Percentiles rank a stretch among this genome's conserved stretches.
phyloP scores from a whole-genome alignment of 2,888 invertebrate genomes.

The Xanthia icteritia region DNA sequence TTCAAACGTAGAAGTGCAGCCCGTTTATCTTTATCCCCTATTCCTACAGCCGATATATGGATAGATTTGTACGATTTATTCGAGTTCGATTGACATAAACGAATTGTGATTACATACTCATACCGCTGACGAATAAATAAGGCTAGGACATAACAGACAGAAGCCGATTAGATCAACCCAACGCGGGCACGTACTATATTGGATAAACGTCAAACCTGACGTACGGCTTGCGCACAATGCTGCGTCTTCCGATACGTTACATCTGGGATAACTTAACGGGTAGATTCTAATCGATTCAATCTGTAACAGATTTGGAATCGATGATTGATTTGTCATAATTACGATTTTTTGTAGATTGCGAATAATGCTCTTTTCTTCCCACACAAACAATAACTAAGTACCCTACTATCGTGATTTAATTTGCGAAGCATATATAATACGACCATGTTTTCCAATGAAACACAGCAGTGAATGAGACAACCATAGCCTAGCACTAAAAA shows the following conservation, averaged over 20 bases:
- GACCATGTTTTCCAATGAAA: background rate
- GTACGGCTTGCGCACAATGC: slow-evolving; percentile 78
- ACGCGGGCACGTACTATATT: slow-evolving; percentile 86
- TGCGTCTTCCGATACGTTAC: slow-evolving; percentile 70
- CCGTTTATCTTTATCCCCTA: slow-evolving; percentile 27
- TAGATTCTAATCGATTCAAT: slow-evolving; percentile 47
- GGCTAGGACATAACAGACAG: slow-evolving; percentile 68
- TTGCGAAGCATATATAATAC: background rate
- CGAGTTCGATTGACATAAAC: slow-evolving; percentile 59
- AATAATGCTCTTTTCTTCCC: background rate
- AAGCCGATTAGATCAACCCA: slow-evolving; percentile 81
- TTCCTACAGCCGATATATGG: slow-evolving; percentile 27
- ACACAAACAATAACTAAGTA: background rate
- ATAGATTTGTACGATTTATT: slow-evolving; percentile 48
- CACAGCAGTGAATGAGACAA: too few species aligned
- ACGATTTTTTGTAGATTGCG: background rate
- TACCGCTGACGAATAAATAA: slow-evolving; percentile 75
- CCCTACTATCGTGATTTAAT: background rate
- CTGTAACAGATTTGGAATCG: slow-evolving; percentile 7
- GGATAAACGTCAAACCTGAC: slow-evolving; percentile 88
- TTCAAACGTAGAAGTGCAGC: slow-evolving; percentile 22
- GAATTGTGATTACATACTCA: slow-evolving; percentile 72
- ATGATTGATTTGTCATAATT: slow-evolving; percentile 2
- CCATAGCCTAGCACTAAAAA: background rate
- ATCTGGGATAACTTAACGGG: slow-evolving; percentile 60